Evolutionary conservation across 2,113 vertebrate species (phyloP).

Genomic region (Cyprinus carpio): DNA sequence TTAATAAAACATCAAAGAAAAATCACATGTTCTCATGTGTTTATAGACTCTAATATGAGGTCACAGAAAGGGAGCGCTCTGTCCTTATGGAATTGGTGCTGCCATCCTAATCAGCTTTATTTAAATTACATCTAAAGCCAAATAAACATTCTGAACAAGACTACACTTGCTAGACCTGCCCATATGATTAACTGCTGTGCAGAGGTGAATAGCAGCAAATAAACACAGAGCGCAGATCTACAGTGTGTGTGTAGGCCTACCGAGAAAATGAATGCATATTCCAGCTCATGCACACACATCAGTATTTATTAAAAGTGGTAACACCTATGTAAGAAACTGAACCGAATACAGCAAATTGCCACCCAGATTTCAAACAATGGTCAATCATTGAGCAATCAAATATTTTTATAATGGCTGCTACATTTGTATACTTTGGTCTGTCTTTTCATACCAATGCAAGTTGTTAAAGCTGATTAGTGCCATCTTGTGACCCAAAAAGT

Average conservation of each 20-base stretch:
- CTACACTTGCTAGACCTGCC: constrained; percentile 1
- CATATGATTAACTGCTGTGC: background rate
- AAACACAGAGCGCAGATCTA: background rate
- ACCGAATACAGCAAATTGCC: background rate
- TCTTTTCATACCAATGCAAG: background rate
- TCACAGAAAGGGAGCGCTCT: background rate
- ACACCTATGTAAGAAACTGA: background rate
- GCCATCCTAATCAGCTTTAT: constrained; percentile 17
- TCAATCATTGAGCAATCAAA: background rate
- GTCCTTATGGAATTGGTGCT: constrained; percentile 17
- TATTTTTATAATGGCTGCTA: background rate
- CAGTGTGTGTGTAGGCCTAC: background rate
- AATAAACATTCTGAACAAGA: constrained; percentile 11
- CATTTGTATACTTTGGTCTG: background rate
- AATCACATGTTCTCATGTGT: background rate
- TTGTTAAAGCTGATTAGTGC: background rate
- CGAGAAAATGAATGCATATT: background rate
- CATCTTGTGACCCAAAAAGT: background rate
- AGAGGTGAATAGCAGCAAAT: background rate
- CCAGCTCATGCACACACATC: background rate
- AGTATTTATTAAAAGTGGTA: background rate
- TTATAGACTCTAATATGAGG: constrained; percentile 24
- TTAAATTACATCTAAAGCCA: constrained; percentile 3
- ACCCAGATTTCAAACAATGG: background rate
- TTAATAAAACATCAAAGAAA: too few relatives aligned